These are phyloP conservation scores for Phaethornis superciliosus DNA, from an alignment of 2,113 vertebrate genomes.

Conservation along the genomic window DNA sequence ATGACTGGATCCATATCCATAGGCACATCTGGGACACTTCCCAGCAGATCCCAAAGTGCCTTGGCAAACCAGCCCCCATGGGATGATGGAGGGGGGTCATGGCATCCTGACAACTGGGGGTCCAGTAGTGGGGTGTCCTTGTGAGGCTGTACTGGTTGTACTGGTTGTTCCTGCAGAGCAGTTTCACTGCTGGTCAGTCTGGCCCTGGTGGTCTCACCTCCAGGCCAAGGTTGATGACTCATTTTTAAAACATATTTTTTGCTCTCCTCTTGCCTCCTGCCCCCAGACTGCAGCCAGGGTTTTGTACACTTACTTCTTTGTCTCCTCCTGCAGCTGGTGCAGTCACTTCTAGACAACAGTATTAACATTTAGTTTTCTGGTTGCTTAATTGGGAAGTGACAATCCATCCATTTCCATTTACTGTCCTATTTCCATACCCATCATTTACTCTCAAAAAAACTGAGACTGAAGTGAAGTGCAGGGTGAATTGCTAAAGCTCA, in stretches of 20 bases:
- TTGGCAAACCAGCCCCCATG: fast-evolving
- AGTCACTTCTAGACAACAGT: constrained; percentile 1
- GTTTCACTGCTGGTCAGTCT: neutral
- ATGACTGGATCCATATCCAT: neutral
- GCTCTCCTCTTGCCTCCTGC: neutral
- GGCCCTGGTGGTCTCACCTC: neutral
- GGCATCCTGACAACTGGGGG: neutral
- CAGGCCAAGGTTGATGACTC: neutral
- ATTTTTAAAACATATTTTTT: constrained; percentile 34
- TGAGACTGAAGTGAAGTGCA: neutral
- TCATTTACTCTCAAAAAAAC: neutral
- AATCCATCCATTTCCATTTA: constrained; percentile 11
- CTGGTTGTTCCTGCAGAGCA: neutral
- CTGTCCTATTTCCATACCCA: neutral
- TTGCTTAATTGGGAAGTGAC: constrained; percentile 10
- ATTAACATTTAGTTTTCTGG: constrained; percentile 28
- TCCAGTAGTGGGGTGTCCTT: neutral
- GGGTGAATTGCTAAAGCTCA: neutral
- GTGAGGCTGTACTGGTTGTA: neutral
- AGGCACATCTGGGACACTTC: fast-evolving
- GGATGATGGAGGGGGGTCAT: neutral
- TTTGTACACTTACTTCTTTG: constrained; percentile 28
- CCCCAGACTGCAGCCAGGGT: neutral
- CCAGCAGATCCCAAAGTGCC: neutral
- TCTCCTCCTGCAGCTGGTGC: constrained; percentile 31